Base-by-base conservation (phyloP, 2,797 vertebrate genomes). In the Schizopygopsis malacanthus region DNA sequence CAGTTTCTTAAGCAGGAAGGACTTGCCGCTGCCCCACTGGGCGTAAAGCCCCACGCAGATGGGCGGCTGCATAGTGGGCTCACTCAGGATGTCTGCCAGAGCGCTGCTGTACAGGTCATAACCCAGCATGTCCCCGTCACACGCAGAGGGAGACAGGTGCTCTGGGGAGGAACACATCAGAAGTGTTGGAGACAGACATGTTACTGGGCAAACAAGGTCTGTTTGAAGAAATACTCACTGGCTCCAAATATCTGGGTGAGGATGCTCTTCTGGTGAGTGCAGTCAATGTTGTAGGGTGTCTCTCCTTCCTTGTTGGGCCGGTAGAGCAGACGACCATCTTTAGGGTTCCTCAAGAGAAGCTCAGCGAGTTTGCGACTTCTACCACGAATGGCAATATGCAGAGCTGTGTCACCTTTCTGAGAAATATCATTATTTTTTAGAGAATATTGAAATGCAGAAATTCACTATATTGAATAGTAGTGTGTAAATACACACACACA, bases 1-100 rank as follows among this genome's bases (percentile, higher is more conserved):
- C 28, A 99, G 96, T 91, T 99, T 99, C 94, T 99, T 99, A 18
- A 99, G 97, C 75, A 99, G 93, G 92, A 99, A 99, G 82, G 98
- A 99, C 88, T 99, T 99, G 85, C 98, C 98, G 39, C 98, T 99
- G 79, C 98, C 98, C 98, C 98, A 99, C 91, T 99, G 98, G 18
- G 98, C 98, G 2, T 99, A 99, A 12, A 99, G 94, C 45, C 98
- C 98, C 71, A 99, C 98, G 70, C 98, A 99, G 90, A 99, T 99
- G 54, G 98, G 98, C 0, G 98, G 98, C 91, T 99, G 98, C 98
- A 99, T 99, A 86, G 98, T 99, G 83, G 98, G 98, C 87, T 99
- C 98, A 13, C 98, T 99, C 45, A 99, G 94, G 89, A 99, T 99
- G 90, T 99, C 98, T 1, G 98, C 98, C 82, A 99, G 92, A 22